These are phyloP conservation scores for Eupithecia centaureata DNA, from an alignment of 2,888 invertebrate species.

Conservation along the genomic window DNA sequence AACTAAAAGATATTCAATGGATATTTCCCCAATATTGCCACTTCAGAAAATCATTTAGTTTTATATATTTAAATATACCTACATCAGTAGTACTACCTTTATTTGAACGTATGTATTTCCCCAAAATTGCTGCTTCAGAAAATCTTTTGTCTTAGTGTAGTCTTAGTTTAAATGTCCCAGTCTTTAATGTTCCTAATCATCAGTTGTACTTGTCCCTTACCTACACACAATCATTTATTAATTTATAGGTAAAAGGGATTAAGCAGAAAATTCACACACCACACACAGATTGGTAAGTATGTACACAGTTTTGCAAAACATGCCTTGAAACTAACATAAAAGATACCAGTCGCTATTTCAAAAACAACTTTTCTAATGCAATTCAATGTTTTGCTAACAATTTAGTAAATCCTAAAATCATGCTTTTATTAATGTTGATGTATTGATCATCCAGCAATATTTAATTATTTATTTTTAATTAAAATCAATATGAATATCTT, in stretches of 20 bases:
- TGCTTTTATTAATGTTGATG: background rate
- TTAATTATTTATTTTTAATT: background rate
- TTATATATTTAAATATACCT: too few relatives aligned
- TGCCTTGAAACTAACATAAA: slow-evolving; percentile 33
- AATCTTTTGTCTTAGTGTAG: too few relatives aligned
- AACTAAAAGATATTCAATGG: too few relatives aligned
- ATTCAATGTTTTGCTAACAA: background rate
- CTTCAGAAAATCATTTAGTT: background rate
- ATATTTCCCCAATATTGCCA: background rate
- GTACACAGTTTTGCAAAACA: slow-evolving; percentile 38
- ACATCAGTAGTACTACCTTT: too few relatives aligned
- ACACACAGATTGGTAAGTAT: slow-evolving; percentile 44
- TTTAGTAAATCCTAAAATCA: background rate
- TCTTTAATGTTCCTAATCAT: background rate
- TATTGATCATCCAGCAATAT: background rate
- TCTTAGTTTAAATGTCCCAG: too few relatives aligned
- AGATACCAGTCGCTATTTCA: background rate
- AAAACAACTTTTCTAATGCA: background rate
- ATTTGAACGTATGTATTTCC: too few relatives aligned
- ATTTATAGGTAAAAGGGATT: slow-evolving; percentile 77
- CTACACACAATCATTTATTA: slow-evolving; percentile 19
- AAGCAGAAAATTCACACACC: slow-evolving; percentile 52
- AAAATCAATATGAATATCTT: background rate
- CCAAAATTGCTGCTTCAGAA: too few relatives aligned
- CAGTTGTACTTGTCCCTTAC: background rate